Evolutionary conservation across 1,140 invertebrate species (phyloP), one percentile per base, ranked within the genome.

Genomic region (Vanessa tameamea): DNA sequence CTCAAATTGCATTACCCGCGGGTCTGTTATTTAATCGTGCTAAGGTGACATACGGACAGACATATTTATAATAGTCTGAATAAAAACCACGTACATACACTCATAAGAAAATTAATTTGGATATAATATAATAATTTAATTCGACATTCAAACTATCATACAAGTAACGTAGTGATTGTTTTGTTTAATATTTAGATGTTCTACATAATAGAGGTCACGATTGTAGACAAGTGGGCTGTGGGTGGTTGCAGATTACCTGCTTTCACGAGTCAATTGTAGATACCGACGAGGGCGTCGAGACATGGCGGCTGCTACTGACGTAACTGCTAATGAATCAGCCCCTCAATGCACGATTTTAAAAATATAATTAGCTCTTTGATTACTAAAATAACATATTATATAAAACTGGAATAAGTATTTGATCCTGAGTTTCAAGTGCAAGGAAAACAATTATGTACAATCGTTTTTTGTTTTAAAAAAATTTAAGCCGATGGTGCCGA

Each of bases 201-300:
- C 16, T 61, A 23, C 15, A 4, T 26, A 15, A 50, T 66, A 66
- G 14, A 69, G 65, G 47, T 63, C 68, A 63, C 14, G 47, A 37
- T 23, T 53, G 5, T 70, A 37, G 59, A 64, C 69, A 47, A 63
- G 9, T 13, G 61, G 31, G 51, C 57, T 67, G 81, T 82, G 73
- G 81, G 81, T 75, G 80, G 78, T 63, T 66, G 64, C 69, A 51
- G 65, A 67, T 72, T 43, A 80, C 80, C 85, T 83, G 76, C 84
- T 89, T 89, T 87, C 86, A 81, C 82, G 61, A n/a, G 64, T 61
- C 71, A 16, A 87, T 88, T 88, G 86, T 87, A 84, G 85, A 80
- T 85, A 83, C 76, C 82, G 85, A 87, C 82, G 79, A 84, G 80
- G 80, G 75, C 67, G 64, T 47, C 61, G 57, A 70, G 23, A 31